A percentile compares a stretch with the other conserved stretches of the same genome.
These are phyloP conservation scores for Stenotaenia linearis DNA, from an alignment of 2,888 invertebrate species.

Conservation along the genomic window DNA sequence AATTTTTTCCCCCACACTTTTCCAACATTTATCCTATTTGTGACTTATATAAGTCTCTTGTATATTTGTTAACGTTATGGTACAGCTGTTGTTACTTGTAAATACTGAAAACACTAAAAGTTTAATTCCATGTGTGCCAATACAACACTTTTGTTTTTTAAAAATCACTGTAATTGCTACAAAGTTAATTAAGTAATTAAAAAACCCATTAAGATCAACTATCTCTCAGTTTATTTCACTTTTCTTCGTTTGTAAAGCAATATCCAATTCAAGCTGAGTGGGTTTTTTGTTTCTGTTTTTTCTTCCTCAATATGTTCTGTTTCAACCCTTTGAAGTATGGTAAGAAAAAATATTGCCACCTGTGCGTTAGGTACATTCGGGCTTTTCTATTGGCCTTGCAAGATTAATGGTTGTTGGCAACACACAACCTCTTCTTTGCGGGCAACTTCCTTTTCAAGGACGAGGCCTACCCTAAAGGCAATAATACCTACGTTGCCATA, in stretches of 20 bases:
- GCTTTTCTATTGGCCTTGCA: conserved; percentile 10
- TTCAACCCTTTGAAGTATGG: conserved; percentile 11
- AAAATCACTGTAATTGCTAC: background rate
- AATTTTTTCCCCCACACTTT: background rate
- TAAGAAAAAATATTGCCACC: conserved; percentile 17
- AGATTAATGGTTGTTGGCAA: conserved; percentile 26
- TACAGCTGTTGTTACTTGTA: conserved; percentile 9
- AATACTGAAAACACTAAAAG: background rate
- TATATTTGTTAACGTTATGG: background rate
- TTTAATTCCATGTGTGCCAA: conserved; percentile 18
- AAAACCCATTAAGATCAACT: background rate
- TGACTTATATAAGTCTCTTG: background rate
- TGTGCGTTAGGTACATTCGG: background rate
- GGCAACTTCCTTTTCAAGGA: conserved; percentile 26
- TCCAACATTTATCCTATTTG: background rate
- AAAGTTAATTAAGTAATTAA: background rate
- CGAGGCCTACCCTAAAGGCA: conserved; percentile 24
- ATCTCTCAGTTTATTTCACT: no score
- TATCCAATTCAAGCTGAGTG: background rate
- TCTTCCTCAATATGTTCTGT: background rate
- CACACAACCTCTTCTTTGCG: conserved; percentile 10
- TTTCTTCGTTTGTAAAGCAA: background rate
- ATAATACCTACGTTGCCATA: background rate
- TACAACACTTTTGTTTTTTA: background rate
- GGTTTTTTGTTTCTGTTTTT: background rate